These are phyloP conservation scores for Pteropus alecto DNA, from an alignment of 2,113 vertebrate genomes.

Conservation along the genomic window DNA sequence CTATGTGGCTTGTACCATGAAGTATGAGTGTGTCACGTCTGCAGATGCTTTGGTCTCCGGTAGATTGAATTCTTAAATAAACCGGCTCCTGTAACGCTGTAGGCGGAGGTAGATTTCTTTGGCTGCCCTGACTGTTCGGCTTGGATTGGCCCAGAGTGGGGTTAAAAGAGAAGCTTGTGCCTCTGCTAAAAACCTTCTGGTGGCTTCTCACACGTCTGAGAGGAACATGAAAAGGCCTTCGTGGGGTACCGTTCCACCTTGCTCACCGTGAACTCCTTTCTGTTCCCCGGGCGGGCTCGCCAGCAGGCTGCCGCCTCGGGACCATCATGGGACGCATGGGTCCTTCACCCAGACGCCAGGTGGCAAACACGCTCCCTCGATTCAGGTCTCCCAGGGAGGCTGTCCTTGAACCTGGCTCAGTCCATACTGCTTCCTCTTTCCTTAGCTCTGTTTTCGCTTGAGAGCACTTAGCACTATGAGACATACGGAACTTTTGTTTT, in stretches of 20 bases:
- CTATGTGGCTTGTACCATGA: not conserved
- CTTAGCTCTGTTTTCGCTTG: not conserved
- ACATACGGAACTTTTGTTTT: not conserved
- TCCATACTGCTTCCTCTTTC: not conserved
- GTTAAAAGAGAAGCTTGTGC: not conserved
- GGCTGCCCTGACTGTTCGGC: not conserved
- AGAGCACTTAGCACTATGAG: not conserved
- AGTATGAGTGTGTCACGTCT: not conserved
- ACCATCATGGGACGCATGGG: fast-evolving
- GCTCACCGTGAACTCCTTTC: not conserved
- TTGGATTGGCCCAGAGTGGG: not conserved
- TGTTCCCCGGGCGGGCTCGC: not conserved
- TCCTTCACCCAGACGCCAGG: too few species aligned
- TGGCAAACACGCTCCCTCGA: not conserved
- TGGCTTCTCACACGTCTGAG: not conserved
- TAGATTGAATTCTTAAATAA: not conserved
- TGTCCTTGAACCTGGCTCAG: not conserved
- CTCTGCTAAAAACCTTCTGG: not conserved
- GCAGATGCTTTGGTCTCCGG: not conserved
- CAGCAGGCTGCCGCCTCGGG: not conserved
- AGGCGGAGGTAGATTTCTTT: not conserved
- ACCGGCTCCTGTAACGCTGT: not conserved
- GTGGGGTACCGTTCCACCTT: fast-evolving
- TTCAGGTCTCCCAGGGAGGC: not conserved
- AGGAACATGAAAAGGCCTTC: not conserved